phyloP scores from a whole-genome alignment of 2,113 vertebrate genomes.

The Cercopithecus mona region DNA sequence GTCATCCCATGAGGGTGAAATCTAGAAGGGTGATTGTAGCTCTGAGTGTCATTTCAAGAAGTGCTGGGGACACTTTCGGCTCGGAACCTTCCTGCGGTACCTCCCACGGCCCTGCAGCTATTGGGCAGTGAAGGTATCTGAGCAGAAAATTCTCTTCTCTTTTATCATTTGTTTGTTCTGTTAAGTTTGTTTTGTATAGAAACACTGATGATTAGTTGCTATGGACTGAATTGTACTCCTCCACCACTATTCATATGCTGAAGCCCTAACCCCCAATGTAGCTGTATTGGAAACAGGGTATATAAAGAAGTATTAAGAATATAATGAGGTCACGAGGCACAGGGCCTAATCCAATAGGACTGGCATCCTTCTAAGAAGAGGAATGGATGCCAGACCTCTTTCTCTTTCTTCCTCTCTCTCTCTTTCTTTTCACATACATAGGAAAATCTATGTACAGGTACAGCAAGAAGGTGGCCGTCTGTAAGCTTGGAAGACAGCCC shows the following conservation, averaged over 20 bases:
- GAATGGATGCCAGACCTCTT: neutral
- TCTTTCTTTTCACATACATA: fast-evolving
- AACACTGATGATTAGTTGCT: neutral
- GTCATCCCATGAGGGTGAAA: neutral
- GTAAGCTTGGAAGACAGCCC: neutral
- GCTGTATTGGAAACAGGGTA: neutral
- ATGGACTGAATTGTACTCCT: neutral
- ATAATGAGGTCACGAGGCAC: neutral
- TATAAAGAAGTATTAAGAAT: neutral
- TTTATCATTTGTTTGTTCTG: neutral
- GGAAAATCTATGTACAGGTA: neutral
- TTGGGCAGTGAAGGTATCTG: neutral
- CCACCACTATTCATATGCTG: neutral
- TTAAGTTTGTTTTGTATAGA: neutral
- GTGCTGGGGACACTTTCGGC: fast-evolving
- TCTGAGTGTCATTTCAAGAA: neutral
- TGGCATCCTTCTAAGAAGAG: neutral
- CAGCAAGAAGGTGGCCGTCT: neutral
- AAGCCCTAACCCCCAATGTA: neutral
- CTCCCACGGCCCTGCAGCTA: neutral
- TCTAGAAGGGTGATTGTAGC: neutral
- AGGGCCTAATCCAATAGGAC: neutral
- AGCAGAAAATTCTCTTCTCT: neutral
- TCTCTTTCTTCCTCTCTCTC: neutral
- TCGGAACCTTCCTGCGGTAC: neutral